Base-by-base conservation (phyloP, 64 coral and sea anemone genomes). In the Hydrozoanthus tunicans region DNA sequence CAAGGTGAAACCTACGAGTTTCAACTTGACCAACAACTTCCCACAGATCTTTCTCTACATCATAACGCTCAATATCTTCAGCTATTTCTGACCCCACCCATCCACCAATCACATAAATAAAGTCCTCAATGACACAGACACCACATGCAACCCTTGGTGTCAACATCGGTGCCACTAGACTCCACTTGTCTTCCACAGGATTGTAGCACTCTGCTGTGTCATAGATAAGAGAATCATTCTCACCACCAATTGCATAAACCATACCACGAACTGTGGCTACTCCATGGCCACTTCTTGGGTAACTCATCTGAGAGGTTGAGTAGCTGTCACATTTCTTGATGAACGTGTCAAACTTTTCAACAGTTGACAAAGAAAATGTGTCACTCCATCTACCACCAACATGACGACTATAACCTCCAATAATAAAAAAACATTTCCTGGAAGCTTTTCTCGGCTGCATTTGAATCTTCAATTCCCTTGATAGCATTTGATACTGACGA, bases 221-320 rank as follows among this genome's bases (percentile, higher is more conserved):
- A 93, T 95, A 98, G 15, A 98, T 93, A 4, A 98, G 79, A 0
- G 96, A 98, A 67, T 98, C 96, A 93, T 98, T 90, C 58, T 98
- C 96, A 65, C 96, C 96, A 80, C 96, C 96, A 90, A 98, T 91
- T 4, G 91, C 96, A 92, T 98, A 98, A 13, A 98, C 26, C 15
- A 95, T 61, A 12, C 93, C 94, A 93, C 83, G 89, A 11, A 93
- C 72, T 15, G 89, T 56, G 10, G 94, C 64, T n/a, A 98, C 92
- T 57, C 81, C 91, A 70, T 90, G 91, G 10, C 91, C 81, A 93
- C 92, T 95, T 58, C 96, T 91, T 51, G 94, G 94, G 70, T 86
- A 89, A 11, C 82, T 94, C 83, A 98, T 91, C 56, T 82, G 90
- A 9, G 93, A 63, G 60, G 86, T 91, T 55, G 91, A 93, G 64